Percentiles rank a stretch among this genome's conserved stretches.
These are phyloP conservation scores for Dendrolimus pini DNA, from an alignment of 2,888 invertebrate genomes.

Conservation along the genomic window DNA sequence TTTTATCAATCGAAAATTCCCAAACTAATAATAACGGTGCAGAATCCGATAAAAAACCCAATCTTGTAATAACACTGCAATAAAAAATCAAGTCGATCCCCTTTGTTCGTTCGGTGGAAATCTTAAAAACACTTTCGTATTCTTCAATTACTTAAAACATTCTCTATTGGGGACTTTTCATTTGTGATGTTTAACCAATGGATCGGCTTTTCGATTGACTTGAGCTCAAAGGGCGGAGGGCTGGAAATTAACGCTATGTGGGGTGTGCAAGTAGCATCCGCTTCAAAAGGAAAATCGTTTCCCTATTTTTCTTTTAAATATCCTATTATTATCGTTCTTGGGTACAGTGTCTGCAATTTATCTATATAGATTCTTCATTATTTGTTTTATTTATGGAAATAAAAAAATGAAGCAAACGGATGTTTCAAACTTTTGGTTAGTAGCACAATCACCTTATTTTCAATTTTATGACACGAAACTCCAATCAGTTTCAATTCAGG, in stretches of 20 bases:
- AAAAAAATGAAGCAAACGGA: too few species aligned
- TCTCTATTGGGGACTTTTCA: slow-evolving; percentile 65
- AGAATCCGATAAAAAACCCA: slow-evolving; percentile 2
- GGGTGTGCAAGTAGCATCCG: slow-evolving; percentile 62
- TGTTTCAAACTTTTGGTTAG: too few species aligned
- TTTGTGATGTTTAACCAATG: slow-evolving; percentile 73
- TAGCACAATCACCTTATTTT: too few species aligned
- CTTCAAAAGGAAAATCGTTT: slow-evolving; percentile 66
- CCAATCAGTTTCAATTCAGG: too few species aligned
- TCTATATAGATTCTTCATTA: too few species aligned
- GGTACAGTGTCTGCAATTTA: too few species aligned
- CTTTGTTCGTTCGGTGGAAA: slow-evolving; percentile 43
- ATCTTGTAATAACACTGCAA: slow-evolving; percentile 5
- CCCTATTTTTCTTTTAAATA: slow-evolving; percentile 54
- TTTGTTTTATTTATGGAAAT: too few species aligned
- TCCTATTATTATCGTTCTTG: slow-evolving; percentile 14
- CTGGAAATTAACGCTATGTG: slow-evolving; percentile 61
- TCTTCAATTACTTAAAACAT: slow-evolving; percentile 71
- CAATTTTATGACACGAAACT: too few species aligned
- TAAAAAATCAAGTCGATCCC: slow-evolving; percentile 31
- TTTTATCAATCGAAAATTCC: background rate
- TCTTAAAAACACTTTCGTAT: slow-evolving; percentile 67
- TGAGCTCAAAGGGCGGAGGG: slow-evolving; percentile 70
- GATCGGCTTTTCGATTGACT: slow-evolving; percentile 73
- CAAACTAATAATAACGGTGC: too few species aligned